These are phyloP conservation scores for Lasioglossum leucozonium DNA, from an alignment of 2,888 invertebrate species.

Conservation along the genomic window DNA sequence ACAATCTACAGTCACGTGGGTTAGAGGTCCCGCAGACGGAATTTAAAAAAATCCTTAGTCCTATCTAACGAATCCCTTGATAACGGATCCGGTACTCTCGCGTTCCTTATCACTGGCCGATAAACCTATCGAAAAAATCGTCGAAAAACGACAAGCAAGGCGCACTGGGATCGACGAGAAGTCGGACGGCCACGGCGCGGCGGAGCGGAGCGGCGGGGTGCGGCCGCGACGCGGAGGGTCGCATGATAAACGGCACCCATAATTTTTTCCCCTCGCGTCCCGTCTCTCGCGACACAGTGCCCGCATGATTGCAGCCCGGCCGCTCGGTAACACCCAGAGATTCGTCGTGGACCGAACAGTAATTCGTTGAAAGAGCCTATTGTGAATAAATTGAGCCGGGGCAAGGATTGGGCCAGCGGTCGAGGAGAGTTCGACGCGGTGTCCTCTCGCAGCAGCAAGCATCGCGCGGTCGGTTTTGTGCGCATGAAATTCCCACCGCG, in stretches of 20 bases:
- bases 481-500: slow-evolving; percentile 71
- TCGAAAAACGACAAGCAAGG: not conserved
- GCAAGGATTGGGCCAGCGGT: slow-evolving; percentile 73
- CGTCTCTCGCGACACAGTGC: slow-evolving; percentile 38
- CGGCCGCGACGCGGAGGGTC: not conserved
- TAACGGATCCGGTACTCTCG: not conserved
- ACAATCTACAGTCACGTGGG: not conserved
- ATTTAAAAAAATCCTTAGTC: not conserved
- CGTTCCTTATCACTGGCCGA: slow-evolving; percentile 19
- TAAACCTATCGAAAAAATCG: slow-evolving; percentile 6
- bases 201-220: too few species aligned
- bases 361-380: slow-evolving; percentile 82
- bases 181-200: not conserved
- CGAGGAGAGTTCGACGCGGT: slow-evolving; percentile 28
- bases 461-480: slow-evolving; percentile 57
- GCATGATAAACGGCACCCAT: slow-evolving; percentile 39
- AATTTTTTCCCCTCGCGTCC: slow-evolving; percentile 35
- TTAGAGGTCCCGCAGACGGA: not conserved
- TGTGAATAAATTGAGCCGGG: slow-evolving; percentile 83
- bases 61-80: not conserved
- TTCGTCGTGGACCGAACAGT: slow-evolving; percentile 65
- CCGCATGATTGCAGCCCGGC: slow-evolving; percentile 62
- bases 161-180: not conserved
- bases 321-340: slow-evolving; percentile 65
- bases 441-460: slow-evolving; percentile 28